phyloP scores from a whole-genome alignment of 1,140 invertebrate genomes.

The Hyphantria cunea region DNA sequence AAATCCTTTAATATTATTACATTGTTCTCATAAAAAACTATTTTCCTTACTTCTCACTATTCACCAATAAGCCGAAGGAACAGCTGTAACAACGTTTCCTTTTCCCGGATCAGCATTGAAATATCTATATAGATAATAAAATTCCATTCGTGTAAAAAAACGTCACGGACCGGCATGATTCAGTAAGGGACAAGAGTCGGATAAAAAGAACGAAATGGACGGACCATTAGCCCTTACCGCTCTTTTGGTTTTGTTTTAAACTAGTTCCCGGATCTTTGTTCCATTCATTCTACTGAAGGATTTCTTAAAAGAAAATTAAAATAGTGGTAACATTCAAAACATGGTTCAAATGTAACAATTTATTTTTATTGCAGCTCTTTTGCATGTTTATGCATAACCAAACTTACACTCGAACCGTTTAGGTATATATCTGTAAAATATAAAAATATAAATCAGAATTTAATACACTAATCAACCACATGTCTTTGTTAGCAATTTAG shows the following conservation, averaged over 20 bases:
- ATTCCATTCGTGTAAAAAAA: conserved; percentile 27
- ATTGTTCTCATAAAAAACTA: neutral
- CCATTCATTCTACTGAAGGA: neutral
- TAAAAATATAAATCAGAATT: too few relatives aligned
- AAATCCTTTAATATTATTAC: too few relatives aligned
- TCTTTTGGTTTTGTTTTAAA: conserved; percentile 50
- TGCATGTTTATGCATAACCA: too few relatives aligned
- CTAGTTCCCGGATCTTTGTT: conserved; percentile 22
- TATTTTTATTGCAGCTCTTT: too few relatives aligned
- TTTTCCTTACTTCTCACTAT: conserved; percentile 4
- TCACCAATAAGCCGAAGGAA: conserved; percentile 18
- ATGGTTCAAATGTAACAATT: neutral
- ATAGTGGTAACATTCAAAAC: too few relatives aligned
- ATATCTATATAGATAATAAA: conserved; percentile 31
- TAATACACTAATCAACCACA: too few relatives aligned
- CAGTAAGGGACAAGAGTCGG: conserved; percentile 23
- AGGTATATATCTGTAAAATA: neutral
- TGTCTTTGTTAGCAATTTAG: too few relatives aligned
- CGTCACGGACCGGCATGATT: conserved; percentile 18
- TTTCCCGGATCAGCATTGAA: conserved; percentile 15
- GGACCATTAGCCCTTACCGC: conserved; percentile 48
- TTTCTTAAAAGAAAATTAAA: too few relatives aligned
- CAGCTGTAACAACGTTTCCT: conserved; percentile 25
- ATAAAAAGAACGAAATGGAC: conserved; percentile 29
- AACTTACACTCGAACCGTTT: conserved; percentile 5